Conservation (phyloP, 2,888 invertebrate species). For the Pyrochroa serraticornis region DNA sequence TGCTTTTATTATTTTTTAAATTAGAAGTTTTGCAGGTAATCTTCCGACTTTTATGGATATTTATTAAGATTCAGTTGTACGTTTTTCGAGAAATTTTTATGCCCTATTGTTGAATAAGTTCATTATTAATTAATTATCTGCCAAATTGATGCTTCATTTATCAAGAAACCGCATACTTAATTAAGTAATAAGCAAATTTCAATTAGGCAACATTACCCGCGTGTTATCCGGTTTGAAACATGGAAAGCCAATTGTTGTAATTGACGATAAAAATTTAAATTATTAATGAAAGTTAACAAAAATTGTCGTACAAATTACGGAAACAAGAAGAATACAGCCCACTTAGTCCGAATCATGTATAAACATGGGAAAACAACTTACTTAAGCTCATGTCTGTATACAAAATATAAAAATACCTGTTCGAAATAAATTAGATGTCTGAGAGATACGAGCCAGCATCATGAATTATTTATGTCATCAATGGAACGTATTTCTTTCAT, state of each 20-base stretch:
- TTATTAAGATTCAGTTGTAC: no score
- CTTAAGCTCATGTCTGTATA: conserved; percentile 28
- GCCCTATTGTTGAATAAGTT: background rate
- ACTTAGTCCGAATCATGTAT: conserved; percentile 19
- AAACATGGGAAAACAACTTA: conserved; percentile 30
- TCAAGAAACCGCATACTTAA: no score
- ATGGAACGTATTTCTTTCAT: conserved; percentile 29
- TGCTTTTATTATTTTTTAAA: conserved; percentile 18
- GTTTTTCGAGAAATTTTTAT: background rate
- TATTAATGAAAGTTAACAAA: conserved; percentile 16
- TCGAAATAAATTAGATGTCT: conserved; percentile 35
- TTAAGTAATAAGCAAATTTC: no score
- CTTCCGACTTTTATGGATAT: background rate
- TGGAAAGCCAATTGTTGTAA: conserved; percentile 1
- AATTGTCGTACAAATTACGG: conserved; percentile 22
- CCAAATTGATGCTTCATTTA: no score
- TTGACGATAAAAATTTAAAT: conserved; percentile 5
- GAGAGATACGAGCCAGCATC: conserved; percentile 29
- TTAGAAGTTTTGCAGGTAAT: conserved; percentile 10
- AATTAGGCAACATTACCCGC: background rate
- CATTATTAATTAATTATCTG: no score
- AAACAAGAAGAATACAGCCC: conserved; percentile 18
- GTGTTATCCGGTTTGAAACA: background rate
- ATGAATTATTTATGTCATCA: conserved; percentile 38
- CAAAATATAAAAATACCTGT: conserved; percentile 28